These are phyloP conservation scores for Centropus bengalensis DNA, from an alignment of 2,113 vertebrate species.

Conservation along the genomic window DNA sequence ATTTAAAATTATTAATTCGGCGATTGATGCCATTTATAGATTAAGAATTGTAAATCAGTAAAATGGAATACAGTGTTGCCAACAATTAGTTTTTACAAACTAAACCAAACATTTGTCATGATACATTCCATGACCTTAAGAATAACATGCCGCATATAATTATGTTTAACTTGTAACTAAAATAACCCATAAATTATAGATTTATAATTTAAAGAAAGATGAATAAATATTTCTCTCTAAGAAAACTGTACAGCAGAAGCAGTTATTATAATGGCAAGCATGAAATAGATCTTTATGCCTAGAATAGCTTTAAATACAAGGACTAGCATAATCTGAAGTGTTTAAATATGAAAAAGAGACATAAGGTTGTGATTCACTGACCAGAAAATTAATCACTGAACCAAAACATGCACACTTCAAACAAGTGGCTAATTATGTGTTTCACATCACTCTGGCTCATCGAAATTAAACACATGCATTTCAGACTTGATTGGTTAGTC, in stretches of 20 bases:
- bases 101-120: background rate
- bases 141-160: background rate
- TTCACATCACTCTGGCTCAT: background rate
- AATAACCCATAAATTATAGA: background rate
- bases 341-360: constrained; percentile 22
- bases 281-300: background rate
- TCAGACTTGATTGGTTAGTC: constrained; percentile 4
- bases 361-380: constrained; percentile 45
- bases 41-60: background rate
- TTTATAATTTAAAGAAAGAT: background rate
- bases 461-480: constrained; percentile 28
- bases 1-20: background rate
- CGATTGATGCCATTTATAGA: background rate
- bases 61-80: background rate
- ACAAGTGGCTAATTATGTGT: constrained; percentile 34
- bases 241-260: background rate
- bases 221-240: background rate
- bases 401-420: background rate
- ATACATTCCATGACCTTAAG: background rate
- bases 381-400: constrained; percentile 50
- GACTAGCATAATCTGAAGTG: background rate
- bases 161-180: background rate
- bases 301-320: background rate
- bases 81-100: background rate
- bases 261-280: background rate